Evolutionary conservation across 2,888 invertebrate genomes (phyloP), one percentile per base, ranked within the genome.

Genomic region (Coleophora deauratella): DNA sequence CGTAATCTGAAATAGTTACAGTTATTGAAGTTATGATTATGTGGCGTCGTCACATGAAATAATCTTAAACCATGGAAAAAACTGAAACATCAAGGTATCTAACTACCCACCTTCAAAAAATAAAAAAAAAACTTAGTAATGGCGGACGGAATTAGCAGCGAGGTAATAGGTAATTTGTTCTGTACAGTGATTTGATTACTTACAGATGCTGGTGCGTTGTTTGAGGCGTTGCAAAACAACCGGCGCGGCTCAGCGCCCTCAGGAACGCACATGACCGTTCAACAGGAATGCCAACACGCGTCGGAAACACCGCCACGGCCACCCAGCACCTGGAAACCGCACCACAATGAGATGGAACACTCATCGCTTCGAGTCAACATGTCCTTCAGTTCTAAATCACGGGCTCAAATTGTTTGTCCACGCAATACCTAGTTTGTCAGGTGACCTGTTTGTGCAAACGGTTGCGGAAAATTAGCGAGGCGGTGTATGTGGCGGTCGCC

Each of bases 401-500:
- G 30, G 31, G 9, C 21, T 33, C 31, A 38, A 32, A 35, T 37
- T 14, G 33, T 37, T 28, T 40, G 41, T 41, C 43, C 37, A 43
- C 59, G 58, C 58, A 58, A 62, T 50, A n/a, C n/a, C n/a, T n/a
- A 52, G 50, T 55, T 55, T 50, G 55, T 60, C 61, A 66, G 69
- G 67, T 69, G 69, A 62, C 49, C 61, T 57, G 54, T 51, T 54
- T 57, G 54, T 52, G n/a, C n/a, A 54, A 56, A 59, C 53, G 52
- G 44, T 49, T 57, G 58, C 50, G 59, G 53, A 52, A 50, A 56
- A 52, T 57, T 52, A 13, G 33, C 66, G 66, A 68, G 65, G 76
- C 72, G 71, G 72, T 63, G 72, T 66, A 58, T 71, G 60, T 64
- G 73, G 69, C 74, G 75, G 58, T 72, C 59, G 77, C 67, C 74